A percentile compares a stretch with the other conserved stretches of the same genome.
phyloP scores from a whole-genome alignment of 2,113 vertebrate genomes.

The Struthidea cinerea region DNA sequence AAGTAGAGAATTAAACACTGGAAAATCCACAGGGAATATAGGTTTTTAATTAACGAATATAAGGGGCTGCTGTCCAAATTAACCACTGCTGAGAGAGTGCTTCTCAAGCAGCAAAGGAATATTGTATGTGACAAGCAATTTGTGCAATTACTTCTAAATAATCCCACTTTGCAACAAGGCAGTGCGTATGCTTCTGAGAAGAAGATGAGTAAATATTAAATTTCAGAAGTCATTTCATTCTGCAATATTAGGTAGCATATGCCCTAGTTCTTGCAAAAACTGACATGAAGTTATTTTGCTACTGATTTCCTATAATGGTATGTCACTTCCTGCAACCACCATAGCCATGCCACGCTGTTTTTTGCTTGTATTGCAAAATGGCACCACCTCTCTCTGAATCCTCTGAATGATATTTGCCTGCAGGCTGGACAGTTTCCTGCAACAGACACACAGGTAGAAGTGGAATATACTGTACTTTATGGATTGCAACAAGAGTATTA shows the following conservation, averaged over 20 bases:
- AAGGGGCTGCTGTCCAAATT: neutral
- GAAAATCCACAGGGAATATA: neutral
- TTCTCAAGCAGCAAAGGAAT: conserved; percentile 16
- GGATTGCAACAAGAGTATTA: neutral
- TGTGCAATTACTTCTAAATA: conserved; percentile 41
- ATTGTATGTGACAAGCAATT: conserved; percentile 32
- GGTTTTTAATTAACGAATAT: neutral
- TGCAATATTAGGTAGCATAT: neutral
- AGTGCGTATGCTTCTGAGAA: neutral
- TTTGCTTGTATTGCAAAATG: neutral
- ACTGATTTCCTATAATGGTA: neutral
- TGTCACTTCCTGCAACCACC: neutral
- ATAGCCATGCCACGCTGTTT: rapidly evolving
- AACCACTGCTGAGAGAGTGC: conserved; percentile 14
- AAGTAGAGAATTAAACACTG: neutral
- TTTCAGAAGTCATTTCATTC: neutral
- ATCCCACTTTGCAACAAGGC: neutral
- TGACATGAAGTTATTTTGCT: neutral
- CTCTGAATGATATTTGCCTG: neutral
- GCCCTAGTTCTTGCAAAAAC: neutral
- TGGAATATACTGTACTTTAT: neutral
- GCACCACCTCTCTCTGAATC: neutral
- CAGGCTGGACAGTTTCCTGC: neutral
- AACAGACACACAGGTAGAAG: neutral
- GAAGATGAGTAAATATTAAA: neutral